A percentile compares a stretch with the other conserved stretches of the same genome.
Conservation (phyloP, 2,888 invertebrate species). For the Antheraea assamensis region DNA sequence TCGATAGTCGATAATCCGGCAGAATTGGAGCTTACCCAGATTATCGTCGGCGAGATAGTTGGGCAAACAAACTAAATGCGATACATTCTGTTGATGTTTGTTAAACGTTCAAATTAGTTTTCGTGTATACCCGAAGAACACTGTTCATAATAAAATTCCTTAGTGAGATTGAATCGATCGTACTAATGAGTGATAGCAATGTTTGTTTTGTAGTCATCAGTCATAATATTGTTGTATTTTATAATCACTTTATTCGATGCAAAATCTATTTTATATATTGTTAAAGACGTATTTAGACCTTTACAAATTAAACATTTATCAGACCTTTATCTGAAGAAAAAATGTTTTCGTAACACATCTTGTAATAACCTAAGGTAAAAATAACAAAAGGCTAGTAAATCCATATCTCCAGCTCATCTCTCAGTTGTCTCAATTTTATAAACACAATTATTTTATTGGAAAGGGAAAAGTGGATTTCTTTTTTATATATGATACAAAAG, state of each 20-base stretch:
- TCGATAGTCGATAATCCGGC: slow-evolving; percentile 36
- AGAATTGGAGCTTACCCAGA: slow-evolving; percentile 36
- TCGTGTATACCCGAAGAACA: background rate
- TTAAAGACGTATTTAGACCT: background rate
- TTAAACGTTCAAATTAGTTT: slow-evolving; percentile 7
- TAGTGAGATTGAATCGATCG: background rate
- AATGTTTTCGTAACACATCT: background rate
- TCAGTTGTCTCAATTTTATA: background rate
- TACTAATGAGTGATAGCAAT: background rate
- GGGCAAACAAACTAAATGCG: slow-evolving; percentile 32
- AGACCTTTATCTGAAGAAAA: background rate
- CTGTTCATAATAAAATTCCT: background rate
- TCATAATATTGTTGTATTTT: background rate
- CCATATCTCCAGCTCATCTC: background rate
- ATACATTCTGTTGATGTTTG: slow-evolving; percentile 2
- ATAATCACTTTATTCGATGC: background rate
- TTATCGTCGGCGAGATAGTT: slow-evolving; percentile 28
- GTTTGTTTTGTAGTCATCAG: background rate
- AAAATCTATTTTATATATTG: background rate
- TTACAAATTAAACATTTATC: no score
- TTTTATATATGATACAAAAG: background rate
- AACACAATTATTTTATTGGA: background rate
- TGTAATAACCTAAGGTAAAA: background rate
- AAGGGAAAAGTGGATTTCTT: background rate
- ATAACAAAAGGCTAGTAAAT: background rate